Percentiles rank a stretch among this genome's conserved stretches.
Evolutionary conservation across 2,113 vertebrate species (phyloP).

Genomic region (Oreamnos americanus): DNA sequence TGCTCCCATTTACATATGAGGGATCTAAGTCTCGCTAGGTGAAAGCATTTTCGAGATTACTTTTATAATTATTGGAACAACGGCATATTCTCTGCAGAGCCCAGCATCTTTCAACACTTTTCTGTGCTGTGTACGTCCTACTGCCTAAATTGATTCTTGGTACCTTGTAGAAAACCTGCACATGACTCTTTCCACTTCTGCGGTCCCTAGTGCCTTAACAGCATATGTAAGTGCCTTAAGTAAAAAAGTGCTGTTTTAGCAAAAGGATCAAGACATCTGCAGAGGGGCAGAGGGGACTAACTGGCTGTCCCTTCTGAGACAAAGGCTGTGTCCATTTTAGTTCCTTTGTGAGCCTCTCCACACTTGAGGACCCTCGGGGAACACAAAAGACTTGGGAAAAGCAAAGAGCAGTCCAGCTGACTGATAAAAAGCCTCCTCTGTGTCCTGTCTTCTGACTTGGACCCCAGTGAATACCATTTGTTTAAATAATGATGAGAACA

Average conservation of each 20-base stretch:
- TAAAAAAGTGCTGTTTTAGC: neutral
- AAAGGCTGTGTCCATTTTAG: conserved; percentile 14
- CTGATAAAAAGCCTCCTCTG: conserved; percentile 45
- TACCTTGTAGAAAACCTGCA: neutral
- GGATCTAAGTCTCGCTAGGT: neutral
- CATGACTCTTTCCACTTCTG: neutral
- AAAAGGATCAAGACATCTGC: conserved; percentile 38
- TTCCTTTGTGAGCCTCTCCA: neutral
- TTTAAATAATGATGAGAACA: conserved; percentile 68
- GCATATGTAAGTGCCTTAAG: neutral
- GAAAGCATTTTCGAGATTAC: neutral
- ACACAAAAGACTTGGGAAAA: conserved; percentile 1
- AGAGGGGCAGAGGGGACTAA: neutral
- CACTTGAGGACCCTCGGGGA: neutral
- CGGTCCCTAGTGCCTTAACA: accelerated
- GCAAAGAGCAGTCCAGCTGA: neutral
- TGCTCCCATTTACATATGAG: neutral
- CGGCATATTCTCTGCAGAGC: neutral
- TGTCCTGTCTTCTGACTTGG: conserved; percentile 37
- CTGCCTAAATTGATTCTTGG: neutral
- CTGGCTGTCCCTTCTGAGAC: conserved; percentile 1
- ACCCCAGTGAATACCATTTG: conserved; percentile 55
- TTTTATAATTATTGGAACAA: neutral
- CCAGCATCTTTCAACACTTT: neutral
- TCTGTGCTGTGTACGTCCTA: neutral